These are phyloP conservation scores for Acanthacorydalis orientalis DNA, from an alignment of 2,888 invertebrate genomes.

Conservation along the genomic window DNA sequence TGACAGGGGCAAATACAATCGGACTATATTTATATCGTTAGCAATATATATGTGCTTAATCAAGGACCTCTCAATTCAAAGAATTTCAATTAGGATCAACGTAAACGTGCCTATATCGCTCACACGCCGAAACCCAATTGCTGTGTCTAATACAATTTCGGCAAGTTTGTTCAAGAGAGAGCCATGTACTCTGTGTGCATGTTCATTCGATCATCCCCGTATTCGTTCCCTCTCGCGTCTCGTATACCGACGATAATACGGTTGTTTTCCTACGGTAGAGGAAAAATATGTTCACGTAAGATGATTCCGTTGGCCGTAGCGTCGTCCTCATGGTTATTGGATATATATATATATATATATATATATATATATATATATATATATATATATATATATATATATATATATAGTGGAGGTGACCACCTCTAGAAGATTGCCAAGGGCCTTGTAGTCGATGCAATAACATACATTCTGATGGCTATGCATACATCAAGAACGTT, in stretches of 20 bases:
- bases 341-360: too few relatives aligned
- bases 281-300: slow-evolving; percentile 15
- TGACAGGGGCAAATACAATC: slow-evolving; percentile 8
- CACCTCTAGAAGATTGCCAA: slow-evolving; percentile 11
- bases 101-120: slow-evolving; percentile 15
- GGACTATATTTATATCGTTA: slow-evolving; percentile 20
- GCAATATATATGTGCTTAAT: slow-evolving; percentile 15
- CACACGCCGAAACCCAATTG: too few relatives aligned
- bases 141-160: too few relatives aligned
- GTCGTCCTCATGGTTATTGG: neutral
- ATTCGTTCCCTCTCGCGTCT: too few relatives aligned
- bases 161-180: too few relatives aligned
- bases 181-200: too few relatives aligned
- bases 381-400: neutral
- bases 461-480: slow-evolving; percentile 18
- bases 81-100: slow-evolving; percentile 26
- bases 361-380: too few relatives aligned
- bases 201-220: too few relatives aligned
- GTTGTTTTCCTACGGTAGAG: slow-evolving; percentile 25
- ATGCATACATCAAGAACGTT: slow-evolving; percentile 19
- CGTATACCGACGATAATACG: slow-evolving; percentile 17
- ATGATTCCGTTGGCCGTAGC: slow-evolving; percentile 16
- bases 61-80: slow-evolving; percentile 18
- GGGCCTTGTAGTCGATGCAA: slow-evolving; percentile 17
- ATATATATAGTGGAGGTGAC: neutral